phyloP scores from a whole-genome alignment of 2,888 invertebrate genomes.

The Troglohyphantes excavatus region DNA sequence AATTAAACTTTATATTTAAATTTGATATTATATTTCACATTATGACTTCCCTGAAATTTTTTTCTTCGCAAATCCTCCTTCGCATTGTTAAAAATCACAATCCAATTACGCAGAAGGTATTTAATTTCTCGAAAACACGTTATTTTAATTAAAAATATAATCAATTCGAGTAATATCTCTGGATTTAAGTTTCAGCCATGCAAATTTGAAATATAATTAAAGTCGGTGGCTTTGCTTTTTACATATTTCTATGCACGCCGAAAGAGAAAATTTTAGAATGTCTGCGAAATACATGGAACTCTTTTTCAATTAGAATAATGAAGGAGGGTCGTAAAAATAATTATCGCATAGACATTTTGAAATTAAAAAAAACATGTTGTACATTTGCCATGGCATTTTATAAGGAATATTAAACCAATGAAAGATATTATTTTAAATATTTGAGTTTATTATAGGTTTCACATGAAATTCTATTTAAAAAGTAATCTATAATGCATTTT shows the following conservation, averaged over 20 bases:
- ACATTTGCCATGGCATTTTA: neutral
- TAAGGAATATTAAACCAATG: no score
- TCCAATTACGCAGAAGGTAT: neutral
- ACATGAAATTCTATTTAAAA: no score
- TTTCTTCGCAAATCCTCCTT: neutral
- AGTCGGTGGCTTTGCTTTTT: neutral
- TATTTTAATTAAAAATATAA: constrained; percentile 1
- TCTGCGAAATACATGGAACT: neutral
- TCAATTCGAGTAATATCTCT: neutral
- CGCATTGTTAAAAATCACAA: neutral
- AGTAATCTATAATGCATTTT: no score
- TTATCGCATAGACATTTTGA: neutral
- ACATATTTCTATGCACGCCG: neutral
- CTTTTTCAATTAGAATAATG: neutral
- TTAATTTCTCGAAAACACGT: neutral
- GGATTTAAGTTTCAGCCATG: neutral
- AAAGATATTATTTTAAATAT: no score
- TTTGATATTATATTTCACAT: neutral
- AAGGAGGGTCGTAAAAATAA: neutral
- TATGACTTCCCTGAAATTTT: neutral
- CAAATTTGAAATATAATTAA: neutral
- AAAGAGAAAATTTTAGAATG: neutral
- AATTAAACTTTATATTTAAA: neutral
- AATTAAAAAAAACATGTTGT: neutral
- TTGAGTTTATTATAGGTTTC: no score